Evolutionary conservation across 2,888 invertebrate species (phyloP), one percentile per base, ranked within the genome.

Genomic region (Drosophila greeni): DNA sequence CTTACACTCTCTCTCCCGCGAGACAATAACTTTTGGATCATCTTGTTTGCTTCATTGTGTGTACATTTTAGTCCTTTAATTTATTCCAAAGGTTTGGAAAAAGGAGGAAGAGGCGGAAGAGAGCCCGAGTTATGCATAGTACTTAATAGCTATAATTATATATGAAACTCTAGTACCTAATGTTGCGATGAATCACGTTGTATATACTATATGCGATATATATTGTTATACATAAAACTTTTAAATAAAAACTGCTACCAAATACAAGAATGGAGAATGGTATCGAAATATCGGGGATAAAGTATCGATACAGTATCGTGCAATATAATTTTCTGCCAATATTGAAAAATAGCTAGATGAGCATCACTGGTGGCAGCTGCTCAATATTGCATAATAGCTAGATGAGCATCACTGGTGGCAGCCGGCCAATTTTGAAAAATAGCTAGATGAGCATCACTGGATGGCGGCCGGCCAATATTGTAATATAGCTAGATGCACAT

Each of bases 11-110:
- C 40, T 23, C 23, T 6, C 40, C 54, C 26, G 12, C 16, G 26
- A 33, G 40, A 14, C 26, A 31, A 16, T 40, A 24, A 45, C 47
- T 39, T 69, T 39, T 65, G 39, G 45, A 45, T 49, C 66, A 71
- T 71, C 31, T 66, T 73, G 11, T 53, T 62, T 71, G 77, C 70
- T 85, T 77, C 70, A 73, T 80, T 73, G 72, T 81, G 79, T 85
- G 42, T 69, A 80, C 85, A 80, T 80, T 80, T 85, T 80, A 80
- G 79, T 80, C 84, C 73, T 85, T 81, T 80, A 83, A 80, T 85
- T 80, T 80, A 80, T 80, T 80, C 85, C 85, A 85, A 83, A 81
- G 79, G 85, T 69, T 80, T 85, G 79, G 79, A 80, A 80, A 77
- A 68, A 24, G 9, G 70, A 58, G 24, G 24, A 43, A 39, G 16